A percentile compares a stretch with the other conserved stretches of the same genome.
These are phyloP conservation scores for Penaeus monodon DNA, from an alignment of 2,888 invertebrate genomes.

Conservation along the genomic window DNA sequence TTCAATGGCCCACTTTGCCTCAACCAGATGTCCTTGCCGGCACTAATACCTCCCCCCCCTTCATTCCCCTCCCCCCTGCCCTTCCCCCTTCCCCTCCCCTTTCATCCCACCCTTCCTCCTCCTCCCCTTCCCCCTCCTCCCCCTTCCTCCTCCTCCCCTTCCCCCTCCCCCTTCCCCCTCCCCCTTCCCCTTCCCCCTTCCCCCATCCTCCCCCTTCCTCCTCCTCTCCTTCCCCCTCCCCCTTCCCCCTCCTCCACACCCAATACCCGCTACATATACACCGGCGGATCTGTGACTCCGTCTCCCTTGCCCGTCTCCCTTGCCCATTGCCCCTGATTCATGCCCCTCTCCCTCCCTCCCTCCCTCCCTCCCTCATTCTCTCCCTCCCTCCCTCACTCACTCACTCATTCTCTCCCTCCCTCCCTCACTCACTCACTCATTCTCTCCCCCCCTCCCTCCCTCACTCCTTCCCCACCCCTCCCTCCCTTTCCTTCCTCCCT, in stretches of 20 bases:
- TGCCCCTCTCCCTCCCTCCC: neutral
- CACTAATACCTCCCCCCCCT: neutral
- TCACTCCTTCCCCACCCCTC: neutral
- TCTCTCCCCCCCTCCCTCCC: too few relatives aligned
- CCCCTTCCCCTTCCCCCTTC: too few relatives aligned
- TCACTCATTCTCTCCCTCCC: too few relatives aligned
- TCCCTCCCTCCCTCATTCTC: neutral
- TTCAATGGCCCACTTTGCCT: neutral
- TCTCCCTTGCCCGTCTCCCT: too few relatives aligned
- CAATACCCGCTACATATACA: too few relatives aligned
- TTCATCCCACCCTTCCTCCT: neutral
- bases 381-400: neutral
- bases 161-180: neutral
- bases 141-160: neutral
- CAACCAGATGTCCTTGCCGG: neutral
- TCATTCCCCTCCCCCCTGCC: neutral
- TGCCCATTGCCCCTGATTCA: too few relatives aligned
- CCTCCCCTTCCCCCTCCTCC: neutral
- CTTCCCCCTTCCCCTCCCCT: neutral
- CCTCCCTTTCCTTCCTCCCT: neutral
- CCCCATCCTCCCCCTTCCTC: neutral
- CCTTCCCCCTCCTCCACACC: too few relatives aligned
- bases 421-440: neutral
- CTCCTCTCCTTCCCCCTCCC: too few relatives aligned
- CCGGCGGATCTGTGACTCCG: too few relatives aligned